phyloP scores from a whole-genome alignment of 2,113 vertebrate species.

The Gila orcuttii region DNA sequence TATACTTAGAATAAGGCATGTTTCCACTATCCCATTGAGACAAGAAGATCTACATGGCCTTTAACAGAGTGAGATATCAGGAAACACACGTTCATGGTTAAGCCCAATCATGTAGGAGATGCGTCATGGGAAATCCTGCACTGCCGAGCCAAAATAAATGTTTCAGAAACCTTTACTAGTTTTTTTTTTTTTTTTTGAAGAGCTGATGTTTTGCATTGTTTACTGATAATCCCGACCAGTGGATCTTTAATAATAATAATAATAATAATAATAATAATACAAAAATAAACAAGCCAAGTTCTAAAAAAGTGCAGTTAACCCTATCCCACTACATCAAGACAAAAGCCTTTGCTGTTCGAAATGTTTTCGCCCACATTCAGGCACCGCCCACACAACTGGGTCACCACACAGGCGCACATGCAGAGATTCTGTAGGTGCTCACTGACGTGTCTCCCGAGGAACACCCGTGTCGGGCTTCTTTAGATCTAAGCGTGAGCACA shows the following conservation, averaged over 20 bases:
- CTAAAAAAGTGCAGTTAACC: not conserved
- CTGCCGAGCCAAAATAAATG: not conserved
- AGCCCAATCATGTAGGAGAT: not conserved
- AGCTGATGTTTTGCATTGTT: not conserved
- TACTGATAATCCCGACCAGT: too few species aligned
- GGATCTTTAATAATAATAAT: too few species aligned
- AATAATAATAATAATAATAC: too few species aligned
- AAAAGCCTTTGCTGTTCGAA: slow-evolving; percentile 60
- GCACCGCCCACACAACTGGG: slow-evolving; percentile 46
- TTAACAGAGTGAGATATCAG: not conserved
- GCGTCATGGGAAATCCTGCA: not conserved
- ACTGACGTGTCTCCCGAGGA: slow-evolving; percentile 57
- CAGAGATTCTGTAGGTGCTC: slow-evolving; percentile 58
- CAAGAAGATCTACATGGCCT: not conserved
- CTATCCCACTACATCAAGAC: not conserved
- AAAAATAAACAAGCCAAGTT: not conserved
- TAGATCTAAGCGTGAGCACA: slow-evolving; percentile 31
- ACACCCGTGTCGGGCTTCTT: slow-evolving; percentile 41
- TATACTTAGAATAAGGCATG: not conserved
- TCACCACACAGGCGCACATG: slow-evolving; percentile 47
- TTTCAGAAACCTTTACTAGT: not conserved
- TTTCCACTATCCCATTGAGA: not conserved
- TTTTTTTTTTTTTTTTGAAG: not conserved
- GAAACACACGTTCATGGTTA: not conserved
- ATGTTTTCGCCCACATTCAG: slow-evolving; percentile 72